phyloP scores from a whole-genome alignment of 1,140 invertebrate species.

The Brachionus rubens region DNA sequence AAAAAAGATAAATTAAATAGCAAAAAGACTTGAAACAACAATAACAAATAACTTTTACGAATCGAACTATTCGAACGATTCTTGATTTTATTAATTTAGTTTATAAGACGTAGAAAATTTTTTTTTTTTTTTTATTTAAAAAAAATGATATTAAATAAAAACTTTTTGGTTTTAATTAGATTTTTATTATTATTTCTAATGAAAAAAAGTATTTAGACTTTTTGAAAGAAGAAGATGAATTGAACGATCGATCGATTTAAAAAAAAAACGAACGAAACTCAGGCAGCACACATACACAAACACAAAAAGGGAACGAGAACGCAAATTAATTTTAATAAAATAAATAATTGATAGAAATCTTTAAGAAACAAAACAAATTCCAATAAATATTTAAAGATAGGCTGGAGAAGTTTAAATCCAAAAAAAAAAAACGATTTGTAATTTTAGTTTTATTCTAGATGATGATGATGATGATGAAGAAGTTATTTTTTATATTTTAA shows the following conservation, averaged over 20 bases:
- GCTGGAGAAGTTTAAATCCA: conserved; percentile 1
- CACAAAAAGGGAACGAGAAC: conserved; percentile 2
- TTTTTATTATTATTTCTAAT: conserved; percentile 40
- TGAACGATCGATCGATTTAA: conserved; percentile 27
- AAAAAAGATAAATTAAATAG: neutral
- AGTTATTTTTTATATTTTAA: conserved; percentile 39
- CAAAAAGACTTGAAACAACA: conserved; percentile 19
- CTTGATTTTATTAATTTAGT: conserved; percentile 44
- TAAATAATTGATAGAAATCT: conserved; percentile 45
- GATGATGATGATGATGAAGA: conserved; percentile 5
- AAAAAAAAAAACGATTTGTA: conserved; percentile 37
- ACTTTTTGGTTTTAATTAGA: conserved; percentile 44
- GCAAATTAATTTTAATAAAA: conserved; percentile 41
- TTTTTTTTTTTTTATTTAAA: neutral
- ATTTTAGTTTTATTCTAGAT: conserved; percentile 10
- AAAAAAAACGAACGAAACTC: conserved; percentile 20
- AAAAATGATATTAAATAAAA: neutral
- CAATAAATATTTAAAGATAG: conserved; percentile 32
- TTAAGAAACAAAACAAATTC: conserved; percentile 38
- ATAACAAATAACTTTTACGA: conserved; percentile 17
- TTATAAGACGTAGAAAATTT: conserved; percentile 26
- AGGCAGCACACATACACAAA: too few relatives aligned
- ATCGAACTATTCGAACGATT: conserved; percentile 23
- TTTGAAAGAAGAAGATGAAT: conserved; percentile 32
- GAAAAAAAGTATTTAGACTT: conserved; percentile 39